Conservation (phyloP, 2,113 vertebrate species). For the Burhinus oedicnemus region DNA sequence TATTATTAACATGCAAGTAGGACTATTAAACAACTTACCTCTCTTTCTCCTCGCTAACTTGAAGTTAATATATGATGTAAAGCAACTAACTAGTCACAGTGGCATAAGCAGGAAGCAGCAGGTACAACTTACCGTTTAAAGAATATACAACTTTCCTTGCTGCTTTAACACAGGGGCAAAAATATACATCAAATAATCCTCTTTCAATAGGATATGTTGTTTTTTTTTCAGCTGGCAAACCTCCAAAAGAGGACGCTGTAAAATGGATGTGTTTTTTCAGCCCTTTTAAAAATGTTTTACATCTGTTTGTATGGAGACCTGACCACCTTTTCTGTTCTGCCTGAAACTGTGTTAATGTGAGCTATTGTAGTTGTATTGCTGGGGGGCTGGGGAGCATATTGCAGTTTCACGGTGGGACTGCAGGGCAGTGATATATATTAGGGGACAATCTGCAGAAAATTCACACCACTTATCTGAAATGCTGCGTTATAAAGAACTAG, state of each 20-base stretch:
- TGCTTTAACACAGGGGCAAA: conserved; percentile 11
- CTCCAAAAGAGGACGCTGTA: conserved; percentile 39
- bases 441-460: background rate
- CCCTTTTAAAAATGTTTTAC: conserved; percentile 17
- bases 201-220: conserved; percentile 24
- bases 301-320: conserved; percentile 30
- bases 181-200: background rate
- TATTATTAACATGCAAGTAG: background rate
- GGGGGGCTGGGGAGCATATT: background rate
- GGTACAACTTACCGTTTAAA: background rate
- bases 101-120: conserved; percentile 12
- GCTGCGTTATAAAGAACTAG: background rate
- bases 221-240: conserved; percentile 50
- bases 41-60: background rate
- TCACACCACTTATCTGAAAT: background rate
- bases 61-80: background rate
- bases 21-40: background rate
- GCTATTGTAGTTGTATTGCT: background rate
- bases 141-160: background rate
- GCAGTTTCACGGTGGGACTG: background rate
- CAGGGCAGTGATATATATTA: background rate
- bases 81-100: background rate
- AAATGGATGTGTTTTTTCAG: conserved; percentile 52
- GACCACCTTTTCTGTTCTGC: conserved; percentile 48
- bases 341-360: conserved; percentile 43